These are phyloP conservation scores for Pleuronectes platessa DNA, from an alignment of 2,113 vertebrate species.

Conservation along the genomic window DNA sequence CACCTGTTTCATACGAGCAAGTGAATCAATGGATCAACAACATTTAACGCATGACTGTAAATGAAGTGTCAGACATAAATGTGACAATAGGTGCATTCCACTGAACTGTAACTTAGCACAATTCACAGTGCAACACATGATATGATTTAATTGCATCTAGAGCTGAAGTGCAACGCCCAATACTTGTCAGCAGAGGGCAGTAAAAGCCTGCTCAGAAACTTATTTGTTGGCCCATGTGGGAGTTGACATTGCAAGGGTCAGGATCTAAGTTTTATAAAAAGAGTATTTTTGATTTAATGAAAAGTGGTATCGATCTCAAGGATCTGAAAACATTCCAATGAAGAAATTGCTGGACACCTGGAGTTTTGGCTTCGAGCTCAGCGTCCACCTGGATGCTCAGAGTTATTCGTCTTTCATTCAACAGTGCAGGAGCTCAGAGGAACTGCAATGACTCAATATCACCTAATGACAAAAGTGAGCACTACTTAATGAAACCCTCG, in stretches of 20 bases:
- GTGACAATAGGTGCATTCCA: not conserved
- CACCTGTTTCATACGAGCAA: not conserved
- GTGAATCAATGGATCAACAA: not conserved
- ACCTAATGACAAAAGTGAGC: conserved; percentile 3
- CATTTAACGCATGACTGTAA: not conserved
- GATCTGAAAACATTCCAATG: not conserved
- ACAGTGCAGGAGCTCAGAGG: conserved; percentile 2
- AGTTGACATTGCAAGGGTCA: not conserved
- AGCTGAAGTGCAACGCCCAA: not conserved
- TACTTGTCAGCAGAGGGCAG: conserved; percentile 60
- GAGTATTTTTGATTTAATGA: not conserved
- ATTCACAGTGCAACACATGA: not conserved
- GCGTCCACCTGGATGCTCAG: not conserved
- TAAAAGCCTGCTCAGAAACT: conserved; percentile 36
- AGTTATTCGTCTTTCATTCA: not conserved
- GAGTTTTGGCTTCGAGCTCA: not conserved
- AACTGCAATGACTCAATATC: conserved; percentile 43
- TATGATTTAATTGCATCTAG: not conserved
- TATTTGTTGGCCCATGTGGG: not conserved
- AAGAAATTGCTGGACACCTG: not conserved
- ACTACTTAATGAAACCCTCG: conserved; percentile 4
- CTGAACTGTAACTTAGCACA: not conserved
- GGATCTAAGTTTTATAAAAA: not conserved
- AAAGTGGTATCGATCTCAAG: not conserved
- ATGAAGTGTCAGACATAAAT: not conserved